Base-by-base conservation (phyloP, 2,888 invertebrate genomes). In the Philhelius pedissequus region DNA sequence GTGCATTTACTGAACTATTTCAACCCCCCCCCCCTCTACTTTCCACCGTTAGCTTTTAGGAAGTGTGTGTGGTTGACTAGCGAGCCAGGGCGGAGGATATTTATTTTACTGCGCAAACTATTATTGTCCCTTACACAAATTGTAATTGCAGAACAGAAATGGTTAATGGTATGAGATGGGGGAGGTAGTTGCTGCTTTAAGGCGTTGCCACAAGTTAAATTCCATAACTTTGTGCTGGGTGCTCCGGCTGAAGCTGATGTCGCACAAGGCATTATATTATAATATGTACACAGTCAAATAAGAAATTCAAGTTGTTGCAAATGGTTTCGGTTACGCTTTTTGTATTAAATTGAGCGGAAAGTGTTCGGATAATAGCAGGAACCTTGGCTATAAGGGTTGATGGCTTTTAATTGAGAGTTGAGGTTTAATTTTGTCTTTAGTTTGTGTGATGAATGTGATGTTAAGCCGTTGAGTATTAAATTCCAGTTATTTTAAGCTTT, bases 51-150 rank as follows among this genome's bases (percentile, higher is more conserved):
- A n/a, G 38, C 2, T n/a, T n/a, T n/a, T n/a, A 48, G 62, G 62
- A 40, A 78, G 71, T 64, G 82, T 54, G 62, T 73, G 79, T 48
- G 78, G 68, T 74, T 64, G 48, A 35, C 43, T 45, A 18, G 27
- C 13, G 8, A 11, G 32, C 32, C 20, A 4, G 35, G 8, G 6
- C 0, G n/a, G 38, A 9, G 58, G 70, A 20, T 69, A 74, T 83
- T 70, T 70, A 80, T 74, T 83, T 83, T 83, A 83, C 78, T 83
- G 68, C 68, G 54, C 62, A 83, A 83, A 83, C 82, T 83, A 82
- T 82, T 83, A 82, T 78, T 68, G 82, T 62, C 78, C 74, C 52
- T 77, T 75, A 62, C 48, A 75, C 79, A 84, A 84, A 84, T 79
- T 84, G 83, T 84, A 84, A 84, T 84, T 84, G 83, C 75, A 52